Conservation (phyloP, 2,797 vertebrate species). For the Lepilemur ruficaudatus region DNA sequence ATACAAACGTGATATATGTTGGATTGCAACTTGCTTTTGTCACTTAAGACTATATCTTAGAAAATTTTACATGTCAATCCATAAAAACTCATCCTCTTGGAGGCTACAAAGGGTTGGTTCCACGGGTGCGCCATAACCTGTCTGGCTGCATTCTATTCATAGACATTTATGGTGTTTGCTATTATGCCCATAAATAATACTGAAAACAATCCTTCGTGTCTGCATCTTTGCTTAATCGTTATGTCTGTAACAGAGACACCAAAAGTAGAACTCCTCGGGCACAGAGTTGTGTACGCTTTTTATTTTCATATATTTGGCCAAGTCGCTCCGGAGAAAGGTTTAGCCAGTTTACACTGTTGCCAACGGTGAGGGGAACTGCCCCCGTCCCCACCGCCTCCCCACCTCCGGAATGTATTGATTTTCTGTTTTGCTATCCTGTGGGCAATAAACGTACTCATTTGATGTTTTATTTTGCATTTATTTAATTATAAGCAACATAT, state of each 20-base stretch:
- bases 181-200: background rate
- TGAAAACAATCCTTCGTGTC: background rate
- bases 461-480: background rate
- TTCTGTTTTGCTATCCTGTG: background rate
- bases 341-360: background rate
- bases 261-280: background rate
- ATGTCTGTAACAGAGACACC: background rate
- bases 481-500: background rate
- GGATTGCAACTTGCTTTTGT: background rate
- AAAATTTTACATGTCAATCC: background rate
- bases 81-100: too few species aligned
- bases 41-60: background rate
- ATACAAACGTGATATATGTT: background rate
- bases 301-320: background rate
- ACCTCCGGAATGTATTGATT: accelerated
- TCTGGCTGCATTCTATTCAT: background rate
- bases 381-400: accelerated
- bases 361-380: accelerated
- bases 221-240: background rate
- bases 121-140: background rate
- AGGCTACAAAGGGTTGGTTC: background rate
- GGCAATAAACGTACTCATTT: background rate
- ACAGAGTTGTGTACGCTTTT: background rate
- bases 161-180: background rate
- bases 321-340: background rate